phyloP scores from a whole-genome alignment of 2,888 invertebrate genomes.

The Bombyx huttoni region DNA sequence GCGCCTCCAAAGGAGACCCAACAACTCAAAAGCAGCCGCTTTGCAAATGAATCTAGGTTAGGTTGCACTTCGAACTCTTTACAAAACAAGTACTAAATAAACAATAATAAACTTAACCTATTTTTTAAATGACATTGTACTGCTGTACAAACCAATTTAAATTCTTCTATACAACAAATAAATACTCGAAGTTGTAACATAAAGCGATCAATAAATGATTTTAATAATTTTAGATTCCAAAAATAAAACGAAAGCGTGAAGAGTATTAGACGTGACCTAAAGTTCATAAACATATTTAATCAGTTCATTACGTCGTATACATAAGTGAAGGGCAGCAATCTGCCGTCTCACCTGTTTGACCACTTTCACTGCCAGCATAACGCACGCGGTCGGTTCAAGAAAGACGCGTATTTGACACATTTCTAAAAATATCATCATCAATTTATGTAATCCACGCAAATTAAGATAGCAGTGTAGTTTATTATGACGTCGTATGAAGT shows the following conservation, averaged over 20 bases:
- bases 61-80: too few species aligned
- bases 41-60: too few species aligned
- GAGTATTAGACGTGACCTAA: slow-evolving; percentile 9
- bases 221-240: background rate
- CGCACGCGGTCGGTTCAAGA: slow-evolving; percentile 11
- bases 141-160: too few species aligned
- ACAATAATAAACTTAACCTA: too few species aligned
- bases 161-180: too few species aligned
- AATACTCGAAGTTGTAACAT: too few species aligned
- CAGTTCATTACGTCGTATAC: slow-evolving; percentile 10
- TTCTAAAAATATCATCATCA: background rate
- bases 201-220: too few species aligned
- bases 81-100: too few species aligned
- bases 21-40: too few species aligned
- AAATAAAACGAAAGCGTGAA: background rate
- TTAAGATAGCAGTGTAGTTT: background rate
- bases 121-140: too few species aligned
- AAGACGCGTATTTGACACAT: background rate
- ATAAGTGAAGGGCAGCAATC: slow-evolving; percentile 10
- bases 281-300: slow-evolving; percentile 15
- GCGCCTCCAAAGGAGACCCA: too few species aligned
- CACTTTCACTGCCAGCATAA: slow-evolving; percentile 42
- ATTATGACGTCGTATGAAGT: background rate
- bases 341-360: slow-evolving; percentile 13
- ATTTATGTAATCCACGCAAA: background rate